phyloP scores from a whole-genome alignment of 2,888 invertebrate genomes.

The Cantharis nigra region DNA sequence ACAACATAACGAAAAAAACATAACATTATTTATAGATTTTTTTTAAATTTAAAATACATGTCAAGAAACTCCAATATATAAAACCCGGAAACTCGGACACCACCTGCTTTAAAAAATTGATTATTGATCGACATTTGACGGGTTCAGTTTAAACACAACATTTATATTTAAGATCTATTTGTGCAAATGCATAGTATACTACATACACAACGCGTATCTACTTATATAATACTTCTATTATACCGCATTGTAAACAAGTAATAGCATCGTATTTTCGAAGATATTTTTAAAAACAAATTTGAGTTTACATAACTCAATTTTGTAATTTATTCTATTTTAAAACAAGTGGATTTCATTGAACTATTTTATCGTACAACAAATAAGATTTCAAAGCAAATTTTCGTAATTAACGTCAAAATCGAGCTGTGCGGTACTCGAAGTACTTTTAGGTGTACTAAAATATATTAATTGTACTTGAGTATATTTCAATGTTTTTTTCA shows the following conservation, averaged over 20 bases:
- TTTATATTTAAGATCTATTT: background rate
- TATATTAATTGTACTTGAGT: too few relatives aligned
- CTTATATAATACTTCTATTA: too few relatives aligned
- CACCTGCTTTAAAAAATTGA: background rate
- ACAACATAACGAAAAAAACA: background rate
- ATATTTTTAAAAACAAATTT: background rate
- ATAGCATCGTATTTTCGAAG: too few relatives aligned
- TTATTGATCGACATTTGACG: background rate
- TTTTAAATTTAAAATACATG: background rate
- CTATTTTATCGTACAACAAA: background rate
- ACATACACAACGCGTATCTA: background rate
- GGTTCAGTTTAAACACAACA: background rate
- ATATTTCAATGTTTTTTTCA: too few relatives aligned
- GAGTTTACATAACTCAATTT: background rate
- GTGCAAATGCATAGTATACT: background rate
- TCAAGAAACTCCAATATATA: background rate
- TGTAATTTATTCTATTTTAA: background rate
- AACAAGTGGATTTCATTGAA: background rate
- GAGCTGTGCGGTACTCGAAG: too few relatives aligned
- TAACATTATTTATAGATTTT: background rate
- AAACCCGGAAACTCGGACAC: background rate
- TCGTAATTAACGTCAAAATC: background rate
- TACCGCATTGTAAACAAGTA: too few relatives aligned
- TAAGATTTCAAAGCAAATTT: background rate
- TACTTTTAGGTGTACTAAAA: too few relatives aligned